Evolutionary conservation across 92 coral and sea anemone species (phyloP).

Genomic region (Chrysogorgia sp.): DNA sequence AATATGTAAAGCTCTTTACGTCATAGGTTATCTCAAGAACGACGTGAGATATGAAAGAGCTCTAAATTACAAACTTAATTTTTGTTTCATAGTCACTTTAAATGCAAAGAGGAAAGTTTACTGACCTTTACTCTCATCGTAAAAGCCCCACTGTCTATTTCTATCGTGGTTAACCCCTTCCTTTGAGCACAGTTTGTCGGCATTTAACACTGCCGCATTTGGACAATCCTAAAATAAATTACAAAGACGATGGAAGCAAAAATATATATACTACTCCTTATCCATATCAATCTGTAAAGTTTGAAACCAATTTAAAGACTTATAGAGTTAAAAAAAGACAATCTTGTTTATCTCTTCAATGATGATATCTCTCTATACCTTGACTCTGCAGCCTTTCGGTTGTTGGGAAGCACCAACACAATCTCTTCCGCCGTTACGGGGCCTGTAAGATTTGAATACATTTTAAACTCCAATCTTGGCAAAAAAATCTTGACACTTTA

Average conservation of each 20-base stretch:
- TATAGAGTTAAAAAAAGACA: too few species aligned
- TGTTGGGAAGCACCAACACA: neutral
- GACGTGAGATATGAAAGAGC: too few species aligned
- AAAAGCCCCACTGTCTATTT: slow-evolving; percentile 4
- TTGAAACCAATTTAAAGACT: too few species aligned
- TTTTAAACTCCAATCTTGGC: too few species aligned
- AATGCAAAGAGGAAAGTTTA: too few species aligned
- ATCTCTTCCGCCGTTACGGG: neutral
- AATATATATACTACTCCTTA: too few species aligned
- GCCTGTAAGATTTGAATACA: neutral
- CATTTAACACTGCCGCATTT: neutral
- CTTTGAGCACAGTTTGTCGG: neutral
- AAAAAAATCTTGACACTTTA: too few species aligned
- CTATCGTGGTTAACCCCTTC: neutral
- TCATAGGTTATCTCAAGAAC: too few species aligned
- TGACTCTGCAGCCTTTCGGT: neutral
- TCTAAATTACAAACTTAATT: too few species aligned
- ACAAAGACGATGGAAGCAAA: neutral
- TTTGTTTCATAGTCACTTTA: neutral
- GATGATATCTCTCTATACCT: neutral
- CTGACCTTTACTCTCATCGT: slow-evolving; percentile 27
- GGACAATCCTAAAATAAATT: slow-evolving; percentile 11
- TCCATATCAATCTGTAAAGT: too few species aligned
- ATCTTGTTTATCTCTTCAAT: neutral
- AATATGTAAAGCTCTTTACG: too few species aligned